These are phyloP conservation scores for Lepidotrigona ventralis DNA, from an alignment of 1,140 invertebrate species.

Conservation along the genomic window DNA sequence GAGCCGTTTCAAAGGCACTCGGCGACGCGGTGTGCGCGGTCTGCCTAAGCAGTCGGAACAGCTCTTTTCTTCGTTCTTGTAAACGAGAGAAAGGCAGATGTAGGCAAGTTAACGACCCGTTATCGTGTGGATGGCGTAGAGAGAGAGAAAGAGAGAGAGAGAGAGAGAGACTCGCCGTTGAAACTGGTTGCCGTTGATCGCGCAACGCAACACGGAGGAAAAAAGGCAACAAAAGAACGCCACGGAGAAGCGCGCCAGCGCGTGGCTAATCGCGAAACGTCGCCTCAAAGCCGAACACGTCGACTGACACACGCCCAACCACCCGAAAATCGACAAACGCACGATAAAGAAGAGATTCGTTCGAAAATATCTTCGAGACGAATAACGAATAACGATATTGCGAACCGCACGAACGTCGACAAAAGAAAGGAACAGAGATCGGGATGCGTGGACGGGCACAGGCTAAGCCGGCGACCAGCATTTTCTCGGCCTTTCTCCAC, in stretches of 20 bases:
- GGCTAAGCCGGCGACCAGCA: not conserved
- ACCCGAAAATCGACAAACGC: too few relatives aligned
- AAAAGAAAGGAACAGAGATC: not conserved
- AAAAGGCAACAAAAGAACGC: constrained; percentile 7
- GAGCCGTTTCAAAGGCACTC: constrained; percentile 27
- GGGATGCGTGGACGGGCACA: not conserved
- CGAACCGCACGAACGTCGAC: not conserved
- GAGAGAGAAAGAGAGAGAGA: too few relatives aligned
- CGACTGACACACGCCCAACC: not conserved
- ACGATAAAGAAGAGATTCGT: not conserved
- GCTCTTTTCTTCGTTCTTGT: constrained; percentile 47
- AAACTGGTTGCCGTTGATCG: constrained; percentile 71
- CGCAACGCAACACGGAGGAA: constrained; percentile 23
- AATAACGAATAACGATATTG: not conserved
- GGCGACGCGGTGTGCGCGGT: constrained; percentile 1
- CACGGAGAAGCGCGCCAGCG: not conserved
- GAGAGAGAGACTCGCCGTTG: constrained; percentile 34
- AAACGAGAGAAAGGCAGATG: constrained; percentile 72
- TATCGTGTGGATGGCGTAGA: constrained; percentile 70
- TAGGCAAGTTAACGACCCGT: constrained; percentile 75
- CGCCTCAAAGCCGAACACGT: not conserved
- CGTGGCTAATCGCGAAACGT: constrained; percentile 26
- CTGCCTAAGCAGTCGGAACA: constrained; percentile 32
- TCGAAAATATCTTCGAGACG: not conserved
- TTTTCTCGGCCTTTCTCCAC: constrained; percentile 56